Percentiles rank a stretch among this genome's conserved stretches.
Conservation (phyloP, 1,140 invertebrate genomes). For the Liolophura sinensis region DNA sequence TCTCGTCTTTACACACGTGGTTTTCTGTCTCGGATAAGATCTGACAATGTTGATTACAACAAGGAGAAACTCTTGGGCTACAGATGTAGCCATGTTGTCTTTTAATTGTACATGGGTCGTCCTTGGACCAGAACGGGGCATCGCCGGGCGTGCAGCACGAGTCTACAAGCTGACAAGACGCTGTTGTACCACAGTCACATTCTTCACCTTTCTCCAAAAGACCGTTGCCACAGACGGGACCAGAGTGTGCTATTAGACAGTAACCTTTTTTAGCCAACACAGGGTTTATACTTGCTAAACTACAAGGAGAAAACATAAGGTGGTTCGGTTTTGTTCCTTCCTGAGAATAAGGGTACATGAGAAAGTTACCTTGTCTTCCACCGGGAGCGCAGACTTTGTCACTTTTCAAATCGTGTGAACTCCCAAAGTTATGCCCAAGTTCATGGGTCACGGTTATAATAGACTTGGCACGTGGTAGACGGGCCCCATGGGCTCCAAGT, state of each 20-base stretch:
- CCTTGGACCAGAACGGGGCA: conserved; percentile 1
- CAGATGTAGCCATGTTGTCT: conserved; percentile 29
- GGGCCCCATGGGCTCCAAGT: conserved; percentile 23
- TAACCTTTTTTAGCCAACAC: conserved; percentile 37
- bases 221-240: conserved; percentile 37
- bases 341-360: conserved; percentile 38
- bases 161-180: conserved; percentile 31
- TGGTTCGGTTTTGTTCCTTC: conserved; percentile 36
- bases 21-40: conserved; percentile 7
- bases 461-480: conserved; percentile 15
- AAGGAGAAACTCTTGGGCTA: conserved; percentile 27
- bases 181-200: conserved; percentile 44
- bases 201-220: conserved; percentile 39
- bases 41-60: conserved; percentile 30
- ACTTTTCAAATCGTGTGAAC: conserved; percentile 30
- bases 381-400: conserved; percentile 25
- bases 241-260: conserved; percentile 15
- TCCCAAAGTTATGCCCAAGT: conserved; percentile 49
- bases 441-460: conserved; percentile 41
- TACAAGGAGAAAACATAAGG: conserved; percentile 42
- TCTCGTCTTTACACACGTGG: conserved; percentile 19
- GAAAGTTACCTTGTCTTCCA: conserved; percentile 32
- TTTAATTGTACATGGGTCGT: conserved; percentile 32
- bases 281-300: conserved; percentile 38
- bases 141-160: conserved; percentile 41